phyloP scores from a whole-genome alignment of 2,888 invertebrate species.

The Phoenoteleia sp. region DNA sequence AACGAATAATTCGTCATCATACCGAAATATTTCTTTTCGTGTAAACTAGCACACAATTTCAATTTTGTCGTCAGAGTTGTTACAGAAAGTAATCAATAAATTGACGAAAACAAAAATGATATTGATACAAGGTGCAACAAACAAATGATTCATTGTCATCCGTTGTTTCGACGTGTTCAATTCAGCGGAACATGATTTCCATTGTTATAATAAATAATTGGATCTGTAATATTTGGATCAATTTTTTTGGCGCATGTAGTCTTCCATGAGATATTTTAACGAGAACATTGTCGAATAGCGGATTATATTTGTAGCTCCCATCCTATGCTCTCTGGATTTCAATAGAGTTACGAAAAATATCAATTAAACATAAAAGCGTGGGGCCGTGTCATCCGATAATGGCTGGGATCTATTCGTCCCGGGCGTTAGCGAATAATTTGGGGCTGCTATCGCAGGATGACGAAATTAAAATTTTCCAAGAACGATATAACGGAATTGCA shows the following conservation, averaged over 20 bases:
- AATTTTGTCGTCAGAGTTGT: too few species aligned
- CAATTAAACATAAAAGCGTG: slow-evolving; percentile 86
- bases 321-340: slow-evolving; percentile 80
- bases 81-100: slow-evolving; percentile 21
- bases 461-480: slow-evolving; percentile 69
- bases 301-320: slow-evolving; percentile 82
- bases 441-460: slow-evolving; percentile 54
- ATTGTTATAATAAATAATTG: slow-evolving; percentile 68
- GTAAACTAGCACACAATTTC: too few species aligned
- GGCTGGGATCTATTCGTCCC: slow-evolving; percentile 77
- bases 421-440: slow-evolving; percentile 71
- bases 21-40: too few species aligned
- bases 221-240: slow-evolving; percentile 66
- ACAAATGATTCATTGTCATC: slow-evolving; percentile 49
- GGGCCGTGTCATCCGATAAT: slow-evolving; percentile 86
- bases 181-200: slow-evolving; percentile 42
- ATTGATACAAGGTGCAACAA: slow-evolving; percentile 9
- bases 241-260: slow-evolving; percentile 65
- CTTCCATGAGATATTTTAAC: slow-evolving; percentile 81
- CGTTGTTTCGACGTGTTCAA: slow-evolving; percentile 51
- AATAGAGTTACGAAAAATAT: slow-evolving; percentile 86
- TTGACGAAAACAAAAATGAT: slow-evolving; percentile 28
- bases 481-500: slow-evolving; percentile 61
- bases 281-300: slow-evolving; percentile 82
- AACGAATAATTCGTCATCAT: too few species aligned